phyloP scores from a whole-genome alignment of 2,888 invertebrate species.

The Nowickia ferox region DNA sequence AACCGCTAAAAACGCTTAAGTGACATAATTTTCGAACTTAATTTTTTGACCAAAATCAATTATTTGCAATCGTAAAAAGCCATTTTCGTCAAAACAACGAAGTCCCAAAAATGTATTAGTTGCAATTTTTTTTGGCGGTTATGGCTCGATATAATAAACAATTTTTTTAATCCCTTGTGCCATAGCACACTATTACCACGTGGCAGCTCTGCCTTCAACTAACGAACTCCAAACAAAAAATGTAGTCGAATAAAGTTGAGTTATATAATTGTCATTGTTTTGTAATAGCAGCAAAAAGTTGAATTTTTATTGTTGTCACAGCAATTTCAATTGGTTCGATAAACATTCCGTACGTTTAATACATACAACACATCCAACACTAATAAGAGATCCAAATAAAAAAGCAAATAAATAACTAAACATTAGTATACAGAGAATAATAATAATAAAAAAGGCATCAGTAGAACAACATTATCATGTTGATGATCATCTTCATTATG shows the following conservation, averaged over 20 bases:
- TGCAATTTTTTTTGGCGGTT: neutral
- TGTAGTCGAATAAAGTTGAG: conserved; percentile 52
- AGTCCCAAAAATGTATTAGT: no score
- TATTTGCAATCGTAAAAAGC: no score
- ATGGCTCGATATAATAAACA: no score
- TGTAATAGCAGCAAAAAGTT: conserved; percentile 75
- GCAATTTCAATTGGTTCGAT: conserved; percentile 82
- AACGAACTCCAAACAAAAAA: conserved; percentile 17
- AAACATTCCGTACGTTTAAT: conserved; percentile 78
- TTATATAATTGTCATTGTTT: conserved; percentile 72
- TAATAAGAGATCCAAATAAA: conserved; percentile 61
- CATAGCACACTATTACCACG: neutral
- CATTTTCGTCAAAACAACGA: no score
- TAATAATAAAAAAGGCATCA: conserved; percentile 7
- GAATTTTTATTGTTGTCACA: conserved; percentile 82
- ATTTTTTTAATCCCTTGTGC: neutral
- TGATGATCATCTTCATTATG: conserved; percentile 53
- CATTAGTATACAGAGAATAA: conserved; percentile 23
- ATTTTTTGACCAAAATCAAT: no score
- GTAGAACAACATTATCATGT: conserved; percentile 59
- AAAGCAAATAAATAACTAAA: conserved; percentile 45
- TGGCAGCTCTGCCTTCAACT: conserved; percentile 50
- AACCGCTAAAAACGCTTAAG: no score
- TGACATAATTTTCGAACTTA: no score
- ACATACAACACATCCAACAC: conserved; percentile 75